These are phyloP conservation scores for Sturnus vulgaris DNA, from an alignment of 2,113 vertebrate species.

Conservation along the genomic window DNA sequence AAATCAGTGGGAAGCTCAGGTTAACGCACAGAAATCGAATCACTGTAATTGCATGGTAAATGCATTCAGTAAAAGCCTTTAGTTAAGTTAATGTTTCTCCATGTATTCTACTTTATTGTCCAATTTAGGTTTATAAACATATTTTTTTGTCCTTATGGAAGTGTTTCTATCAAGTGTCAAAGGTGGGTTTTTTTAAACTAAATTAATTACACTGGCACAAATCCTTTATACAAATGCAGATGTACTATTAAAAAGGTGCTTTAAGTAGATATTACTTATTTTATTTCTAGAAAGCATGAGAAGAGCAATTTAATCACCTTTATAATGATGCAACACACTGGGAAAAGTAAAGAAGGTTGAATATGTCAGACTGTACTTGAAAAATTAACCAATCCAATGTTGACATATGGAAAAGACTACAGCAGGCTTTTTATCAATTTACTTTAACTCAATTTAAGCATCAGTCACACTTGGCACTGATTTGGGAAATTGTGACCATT, in stretches of 20 bases:
- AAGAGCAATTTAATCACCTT: neutral
- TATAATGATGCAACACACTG: neutral
- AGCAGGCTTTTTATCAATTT: constrained; percentile 10
- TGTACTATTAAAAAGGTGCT: neutral
- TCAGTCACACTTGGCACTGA: neutral
- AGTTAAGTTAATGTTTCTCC: neutral
- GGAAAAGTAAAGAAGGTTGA: neutral
- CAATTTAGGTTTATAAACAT: neutral
- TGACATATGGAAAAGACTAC: neutral
- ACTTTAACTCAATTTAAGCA: constrained; percentile 16
- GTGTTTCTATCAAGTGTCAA: neutral
- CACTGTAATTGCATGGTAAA: neutral
- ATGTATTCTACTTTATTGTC: neutral
- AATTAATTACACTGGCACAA: neutral
- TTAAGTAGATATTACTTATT: neutral
- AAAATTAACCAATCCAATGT: neutral
- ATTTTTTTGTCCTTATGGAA: neutral
- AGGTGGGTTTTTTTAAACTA: neutral
- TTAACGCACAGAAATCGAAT: neutral
- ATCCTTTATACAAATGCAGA: neutral
- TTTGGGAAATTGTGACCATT: neutral
- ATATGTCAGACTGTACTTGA: neutral
- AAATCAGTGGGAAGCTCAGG: neutral
- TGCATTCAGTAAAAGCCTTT: neutral
- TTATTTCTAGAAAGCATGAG: neutral